Evolutionary conservation across 2,797 vertebrate species (phyloP).

Genomic region (Buphagus erythrorhynchus): DNA sequence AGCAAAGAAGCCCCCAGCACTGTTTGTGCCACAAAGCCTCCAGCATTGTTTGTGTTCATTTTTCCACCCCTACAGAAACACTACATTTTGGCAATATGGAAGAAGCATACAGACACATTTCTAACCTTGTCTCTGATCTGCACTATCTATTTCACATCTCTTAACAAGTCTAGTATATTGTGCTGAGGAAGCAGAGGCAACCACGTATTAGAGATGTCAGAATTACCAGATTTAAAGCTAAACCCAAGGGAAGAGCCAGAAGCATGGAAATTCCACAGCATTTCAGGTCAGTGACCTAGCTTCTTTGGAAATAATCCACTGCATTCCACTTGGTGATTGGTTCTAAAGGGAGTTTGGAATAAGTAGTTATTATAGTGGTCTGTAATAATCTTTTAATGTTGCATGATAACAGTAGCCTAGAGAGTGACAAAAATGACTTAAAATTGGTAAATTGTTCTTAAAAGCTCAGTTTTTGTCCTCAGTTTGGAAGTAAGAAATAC

Average conservation of each 20-base stretch:
- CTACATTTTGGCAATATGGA: background rate
- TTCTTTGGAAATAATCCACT: constrained; percentile 15
- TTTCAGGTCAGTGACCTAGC: background rate
- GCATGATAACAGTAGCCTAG: background rate
- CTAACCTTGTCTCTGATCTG: background rate
- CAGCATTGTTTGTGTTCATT: fast-evolving
- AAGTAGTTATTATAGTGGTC: background rate
- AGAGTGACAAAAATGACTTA: background rate
- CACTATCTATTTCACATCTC: background rate
- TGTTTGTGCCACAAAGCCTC: background rate
- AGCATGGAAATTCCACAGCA: background rate
- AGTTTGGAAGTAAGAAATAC: background rate
- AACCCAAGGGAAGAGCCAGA: background rate
- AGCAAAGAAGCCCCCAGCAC: background rate
- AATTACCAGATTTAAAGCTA: constrained; percentile 19
- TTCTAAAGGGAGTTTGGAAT: background rate
- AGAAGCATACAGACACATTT: background rate
- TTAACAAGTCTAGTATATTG: background rate
- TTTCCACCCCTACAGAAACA: background rate
- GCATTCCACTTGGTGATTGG: background rate
- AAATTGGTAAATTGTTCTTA: background rate
- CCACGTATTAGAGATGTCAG: background rate
- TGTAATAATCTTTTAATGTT: background rate
- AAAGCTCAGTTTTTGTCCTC: background rate
- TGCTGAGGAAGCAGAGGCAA: constrained; percentile 12